Percentiles rank a stretch among this genome's conserved stretches.
These are phyloP conservation scores for Cirrhinus mrigala DNA, from an alignment of 2,797 vertebrate species.

Conservation along the genomic window DNA sequence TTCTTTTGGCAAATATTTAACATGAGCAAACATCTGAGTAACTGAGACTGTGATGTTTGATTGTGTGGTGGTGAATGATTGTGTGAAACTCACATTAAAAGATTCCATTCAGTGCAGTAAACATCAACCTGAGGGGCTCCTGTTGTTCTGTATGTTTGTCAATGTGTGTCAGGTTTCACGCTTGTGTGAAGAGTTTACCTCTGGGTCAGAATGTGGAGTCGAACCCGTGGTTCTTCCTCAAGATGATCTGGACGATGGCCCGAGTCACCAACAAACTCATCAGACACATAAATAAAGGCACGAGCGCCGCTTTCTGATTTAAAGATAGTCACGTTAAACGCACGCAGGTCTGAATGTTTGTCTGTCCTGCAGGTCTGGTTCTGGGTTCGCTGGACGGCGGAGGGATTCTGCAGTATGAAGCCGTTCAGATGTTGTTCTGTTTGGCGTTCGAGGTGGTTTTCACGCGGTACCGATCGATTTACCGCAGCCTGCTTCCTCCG, in stretches of 20 bases:
- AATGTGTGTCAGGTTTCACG: constrained; percentile 85
- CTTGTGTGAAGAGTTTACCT: constrained; percentile 87
- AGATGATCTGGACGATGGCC: constrained; percentile 82
- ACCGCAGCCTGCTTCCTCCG: constrained; percentile 79
- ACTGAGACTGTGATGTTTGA: neutral
- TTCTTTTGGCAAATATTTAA: constrained; percentile 24
- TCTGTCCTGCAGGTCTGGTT: constrained; percentile 56
- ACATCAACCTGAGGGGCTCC: neutral
- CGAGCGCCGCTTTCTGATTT: neutral
- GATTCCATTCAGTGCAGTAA: neutral
- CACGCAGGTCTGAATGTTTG: neutral
- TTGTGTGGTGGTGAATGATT: constrained; percentile 12
- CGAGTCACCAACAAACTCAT: constrained; percentile 79
- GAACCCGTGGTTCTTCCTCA: constrained; percentile 86
- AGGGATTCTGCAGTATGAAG: constrained; percentile 78
- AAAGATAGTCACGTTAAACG: too few relatives aligned
- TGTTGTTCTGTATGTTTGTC: constrained; percentile 6
- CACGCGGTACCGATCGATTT: constrained; percentile 75
- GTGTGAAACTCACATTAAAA: neutral
- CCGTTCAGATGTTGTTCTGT: constrained; percentile 85
- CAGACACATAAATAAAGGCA: constrained; percentile 85
- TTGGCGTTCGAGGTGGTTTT: constrained; percentile 84
- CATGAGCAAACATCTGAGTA: neutral
- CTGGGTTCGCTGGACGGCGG: constrained; percentile 69
- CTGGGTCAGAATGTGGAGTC: constrained; percentile 84